Evolutionary conservation across 2,888 invertebrate species (phyloP).

Genomic region (Cryptus armator): DNA sequence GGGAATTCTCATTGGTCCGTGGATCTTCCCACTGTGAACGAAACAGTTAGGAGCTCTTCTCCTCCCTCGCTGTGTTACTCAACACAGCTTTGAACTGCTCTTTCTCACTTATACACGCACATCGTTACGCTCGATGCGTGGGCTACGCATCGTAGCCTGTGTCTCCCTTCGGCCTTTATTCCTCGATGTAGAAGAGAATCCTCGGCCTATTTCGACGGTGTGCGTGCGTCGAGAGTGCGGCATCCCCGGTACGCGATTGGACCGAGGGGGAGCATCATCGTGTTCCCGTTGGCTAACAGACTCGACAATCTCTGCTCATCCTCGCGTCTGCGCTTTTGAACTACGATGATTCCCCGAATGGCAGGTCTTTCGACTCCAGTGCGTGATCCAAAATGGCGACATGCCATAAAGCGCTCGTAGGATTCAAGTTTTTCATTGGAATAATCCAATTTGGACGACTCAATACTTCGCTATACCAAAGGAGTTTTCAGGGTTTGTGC

Average conservation of each 20-base stretch:
- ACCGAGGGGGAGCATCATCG: slow-evolving; percentile 81
- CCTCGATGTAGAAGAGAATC: slow-evolving; percentile 37
- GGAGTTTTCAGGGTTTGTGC: too few species aligned
- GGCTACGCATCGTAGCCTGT: slow-evolving; percentile 67
- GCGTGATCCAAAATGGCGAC: slow-evolving; percentile 81
- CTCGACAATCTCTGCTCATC: slow-evolving; percentile 80
- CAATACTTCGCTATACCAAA: neutral
- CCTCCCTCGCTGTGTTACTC: slow-evolving; percentile 66
- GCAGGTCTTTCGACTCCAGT: slow-evolving; percentile 60
- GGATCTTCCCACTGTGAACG: slow-evolving; percentile 77
- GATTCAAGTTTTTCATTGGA: neutral
- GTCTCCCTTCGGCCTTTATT: slow-evolving; percentile 66
- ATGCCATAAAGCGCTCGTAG: neutral
- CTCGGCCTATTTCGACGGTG: slow-evolving; percentile 47
- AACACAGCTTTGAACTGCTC: neutral
- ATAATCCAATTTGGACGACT: neutral
- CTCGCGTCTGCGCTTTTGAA: slow-evolving; percentile 72
- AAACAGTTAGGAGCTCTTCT: slow-evolving; percentile 59
- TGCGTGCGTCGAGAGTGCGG: slow-evolving; percentile 75
- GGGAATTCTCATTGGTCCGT: slow-evolving; percentile 78
- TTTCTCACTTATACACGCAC: slow-evolving; percentile 30
- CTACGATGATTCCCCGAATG: slow-evolving; percentile 63
- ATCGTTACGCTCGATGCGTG: slow-evolving; percentile 53
- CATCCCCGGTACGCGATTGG: slow-evolving; percentile 81
- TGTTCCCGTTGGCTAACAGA: slow-evolving; percentile 77